Evolutionary conservation across 92 coral and sea anemone genomes (phyloP).

Genomic region (Epizoanthus rinbou): DNA sequence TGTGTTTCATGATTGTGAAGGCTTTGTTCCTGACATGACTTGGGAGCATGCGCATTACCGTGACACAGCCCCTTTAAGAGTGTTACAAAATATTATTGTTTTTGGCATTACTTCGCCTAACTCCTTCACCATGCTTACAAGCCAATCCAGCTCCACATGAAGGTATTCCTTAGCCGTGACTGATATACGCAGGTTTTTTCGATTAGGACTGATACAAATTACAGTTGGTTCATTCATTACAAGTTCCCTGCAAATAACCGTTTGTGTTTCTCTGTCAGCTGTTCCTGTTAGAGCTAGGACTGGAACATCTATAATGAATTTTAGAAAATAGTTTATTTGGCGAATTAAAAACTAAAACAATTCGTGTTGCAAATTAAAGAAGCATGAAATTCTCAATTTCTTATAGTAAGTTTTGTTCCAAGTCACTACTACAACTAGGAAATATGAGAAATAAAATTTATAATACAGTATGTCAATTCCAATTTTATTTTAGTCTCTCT

Average conservation of each 20-base stretch:
- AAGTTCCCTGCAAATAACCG: conserved; percentile 21
- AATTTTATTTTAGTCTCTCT: too few species aligned
- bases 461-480: too few species aligned
- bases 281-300: conserved; percentile 54
- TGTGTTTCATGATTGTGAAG: too few species aligned
- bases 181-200: conserved; percentile 35
- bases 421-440: too few species aligned
- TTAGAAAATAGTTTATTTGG: background rate
- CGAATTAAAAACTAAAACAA: too few species aligned
- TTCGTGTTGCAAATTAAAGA: too few species aligned
- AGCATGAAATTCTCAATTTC: background rate
- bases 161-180: conserved; percentile 21
- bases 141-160: conserved; percentile 41
- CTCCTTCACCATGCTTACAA: conserved; percentile 13
- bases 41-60: too few species aligned
- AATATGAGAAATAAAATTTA: too few species aligned
- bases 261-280: conserved; percentile 38
- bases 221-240: background rate
- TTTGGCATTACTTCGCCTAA: conserved; percentile 30
- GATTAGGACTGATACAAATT: conserved; percentile 52
- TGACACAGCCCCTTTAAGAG: too few species aligned
- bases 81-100: conserved; percentile 47
- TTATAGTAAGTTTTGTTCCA: background rate
- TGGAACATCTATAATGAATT: conserved; percentile 39
- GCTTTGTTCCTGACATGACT: too few species aligned